A percentile compares a stretch with the other conserved stretches of the same genome.
phyloP scores from a whole-genome alignment of 2,113 vertebrate genomes.

The Atractosteus spatula region DNA sequence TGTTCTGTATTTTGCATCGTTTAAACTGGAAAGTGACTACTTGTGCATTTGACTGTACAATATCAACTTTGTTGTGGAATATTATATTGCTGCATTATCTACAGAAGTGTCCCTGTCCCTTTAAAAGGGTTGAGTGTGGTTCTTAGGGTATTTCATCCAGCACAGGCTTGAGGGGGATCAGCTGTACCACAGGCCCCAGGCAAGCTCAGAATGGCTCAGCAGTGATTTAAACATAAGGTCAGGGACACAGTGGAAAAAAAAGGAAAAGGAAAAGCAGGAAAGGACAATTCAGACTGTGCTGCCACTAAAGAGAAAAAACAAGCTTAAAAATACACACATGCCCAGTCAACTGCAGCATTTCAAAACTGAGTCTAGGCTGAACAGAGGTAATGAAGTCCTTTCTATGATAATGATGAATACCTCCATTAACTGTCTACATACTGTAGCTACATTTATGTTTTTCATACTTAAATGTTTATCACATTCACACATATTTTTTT shows the following conservation, averaged over 20 bases:
- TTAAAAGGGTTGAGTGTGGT: neutral
- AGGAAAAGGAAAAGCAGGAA: neutral
- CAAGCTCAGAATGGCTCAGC: slow-evolving; percentile 2
- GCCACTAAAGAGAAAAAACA: too few relatives aligned
- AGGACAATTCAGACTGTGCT: neutral
- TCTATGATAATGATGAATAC: too few relatives aligned
- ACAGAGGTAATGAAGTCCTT: too few relatives aligned
- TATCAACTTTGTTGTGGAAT: too few relatives aligned
- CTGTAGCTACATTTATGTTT: too few relatives aligned
- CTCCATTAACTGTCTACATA: too few relatives aligned
- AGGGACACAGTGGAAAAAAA: slow-evolving; percentile 1
- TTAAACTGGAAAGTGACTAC: too few relatives aligned
- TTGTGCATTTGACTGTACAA: too few relatives aligned
- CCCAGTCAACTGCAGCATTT: neutral
- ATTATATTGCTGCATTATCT: neutral
- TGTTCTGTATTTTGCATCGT: too few relatives aligned
- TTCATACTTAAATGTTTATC: too few relatives aligned
- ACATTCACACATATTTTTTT: too few relatives aligned
- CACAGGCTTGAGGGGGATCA: neutral
- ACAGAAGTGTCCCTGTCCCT: neutral
- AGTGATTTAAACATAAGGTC: neutral
- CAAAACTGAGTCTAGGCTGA: neutral
- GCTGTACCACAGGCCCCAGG: neutral
- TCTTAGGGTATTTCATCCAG: neutral
- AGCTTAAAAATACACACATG: neutral